Evolutionary conservation across 2,888 invertebrate genomes (phyloP), one percentile per base, ranked within the genome.

Genomic region (Phania funesta): DNA sequence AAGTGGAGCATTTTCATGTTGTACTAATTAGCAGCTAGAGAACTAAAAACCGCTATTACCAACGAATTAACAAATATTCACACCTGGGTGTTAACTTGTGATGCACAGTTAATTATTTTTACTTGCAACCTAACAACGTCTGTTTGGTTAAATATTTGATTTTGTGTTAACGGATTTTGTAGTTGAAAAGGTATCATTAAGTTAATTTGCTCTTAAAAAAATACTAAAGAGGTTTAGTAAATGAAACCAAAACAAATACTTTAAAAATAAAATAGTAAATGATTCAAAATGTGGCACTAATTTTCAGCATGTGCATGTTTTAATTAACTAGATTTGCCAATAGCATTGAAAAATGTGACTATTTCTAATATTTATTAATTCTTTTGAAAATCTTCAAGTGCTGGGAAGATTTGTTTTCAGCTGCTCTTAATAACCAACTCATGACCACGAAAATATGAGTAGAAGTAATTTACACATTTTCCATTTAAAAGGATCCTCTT

Each of bases 1-100:
- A 80, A 65, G 20, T 71, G 13, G 80, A 18, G 6, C 80, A 76
- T 7, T 38, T 60, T 71, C 76, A 52, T 80, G 76, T 29, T 41
- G 29, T 16, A 20, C 32, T 20, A 50, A 76, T 80, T 80, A 76
- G 8, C 58, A 29, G 20, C 22, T 65, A 8, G 5, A 76, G 65
- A 76, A 71, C 16, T 7, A 13, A 18, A 1, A 35, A 75, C 62
- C 56, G 64, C 50, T 65, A 58, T 6, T 11, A 18, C 3, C n/a
- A 26, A 75, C 4, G 2, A 26, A 24, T 29, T 3, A n/a, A 16
- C 8, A 7, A 20, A 50, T 44, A 50, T 76, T 76, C 65, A 41
- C 80, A 76, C 65, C 22, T 22, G 9, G 11, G 38, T 80, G 80
- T 54, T 65, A 80, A 80, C 2, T 64, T 71, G 65, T 29, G 9